Conservation (phyloP, 2,797 vertebrate genomes). For the Phrynocephalus guinanensis region DNA sequence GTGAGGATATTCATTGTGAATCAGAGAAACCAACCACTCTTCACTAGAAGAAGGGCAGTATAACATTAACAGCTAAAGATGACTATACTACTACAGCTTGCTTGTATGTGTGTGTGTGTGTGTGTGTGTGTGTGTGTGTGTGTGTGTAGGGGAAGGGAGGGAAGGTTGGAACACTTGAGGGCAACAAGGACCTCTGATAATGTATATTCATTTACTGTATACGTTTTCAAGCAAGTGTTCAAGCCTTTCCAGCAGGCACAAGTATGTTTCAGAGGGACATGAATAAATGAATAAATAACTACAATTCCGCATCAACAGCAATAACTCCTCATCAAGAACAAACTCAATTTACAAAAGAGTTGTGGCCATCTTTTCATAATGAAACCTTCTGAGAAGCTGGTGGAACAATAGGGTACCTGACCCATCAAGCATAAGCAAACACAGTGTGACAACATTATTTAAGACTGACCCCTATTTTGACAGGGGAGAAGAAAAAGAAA, state of each 20-base stretch:
- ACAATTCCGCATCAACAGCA: neutral
- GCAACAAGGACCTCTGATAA: neutral
- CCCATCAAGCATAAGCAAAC: neutral
- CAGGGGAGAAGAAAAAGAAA: too few species aligned
- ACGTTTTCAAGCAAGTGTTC: neutral
- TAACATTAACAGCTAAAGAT: neutral
- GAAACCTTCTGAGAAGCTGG: neutral
- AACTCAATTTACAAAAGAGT: neutral
- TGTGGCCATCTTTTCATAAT: neutral
- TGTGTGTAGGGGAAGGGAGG: too few species aligned
- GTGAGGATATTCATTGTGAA: slow-evolving; percentile 55
- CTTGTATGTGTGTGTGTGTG: neutral
- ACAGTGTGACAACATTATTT: neutral
- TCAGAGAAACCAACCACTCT: slow-evolving; percentile 22
- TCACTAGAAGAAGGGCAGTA: slow-evolving; percentile 1
- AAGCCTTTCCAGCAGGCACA: neutral
- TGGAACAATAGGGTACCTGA: neutral
- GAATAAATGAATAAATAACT: neutral
- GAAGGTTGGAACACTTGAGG: neutral
- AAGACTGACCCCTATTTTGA: neutral
- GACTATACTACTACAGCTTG: neutral
- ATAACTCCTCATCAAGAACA: neutral
- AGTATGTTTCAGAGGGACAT: neutral
- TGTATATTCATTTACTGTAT: neutral
- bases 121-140: neutral